These are phyloP conservation scores for Poecile atricapillus DNA, from an alignment of 2,113 vertebrate genomes.

Conservation along the genomic window DNA sequence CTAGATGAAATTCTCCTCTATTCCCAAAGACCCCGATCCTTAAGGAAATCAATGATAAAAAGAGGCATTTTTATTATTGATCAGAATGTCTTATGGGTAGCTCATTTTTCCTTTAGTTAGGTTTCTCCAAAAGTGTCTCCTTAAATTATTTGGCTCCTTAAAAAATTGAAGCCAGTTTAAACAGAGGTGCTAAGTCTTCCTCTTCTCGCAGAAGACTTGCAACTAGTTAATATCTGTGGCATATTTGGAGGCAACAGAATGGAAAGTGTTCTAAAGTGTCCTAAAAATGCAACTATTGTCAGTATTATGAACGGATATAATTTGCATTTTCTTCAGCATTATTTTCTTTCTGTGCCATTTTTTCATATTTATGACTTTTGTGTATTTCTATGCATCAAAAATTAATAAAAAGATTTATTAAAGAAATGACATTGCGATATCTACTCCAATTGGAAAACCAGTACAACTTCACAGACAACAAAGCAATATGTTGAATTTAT, in stretches of 20 bases:
- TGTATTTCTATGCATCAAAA: conserved; percentile 34
- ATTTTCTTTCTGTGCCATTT: not conserved
- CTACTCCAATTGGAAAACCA: not conserved
- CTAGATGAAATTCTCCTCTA: not conserved
- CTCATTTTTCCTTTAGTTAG: not conserved
- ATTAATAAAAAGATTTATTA: conserved; percentile 35
- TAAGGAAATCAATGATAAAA: not conserved
- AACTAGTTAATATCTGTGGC: not conserved
- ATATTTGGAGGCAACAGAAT: not conserved
- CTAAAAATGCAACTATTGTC: not conserved
- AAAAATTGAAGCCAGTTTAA: not conserved
- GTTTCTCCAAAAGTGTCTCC: not conserved
- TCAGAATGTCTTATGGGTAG: not conserved
- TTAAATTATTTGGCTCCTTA: not conserved
- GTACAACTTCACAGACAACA: not conserved
- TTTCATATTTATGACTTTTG: conserved; percentile 4
- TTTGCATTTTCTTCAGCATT: not conserved
- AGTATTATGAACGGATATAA: not conserved
- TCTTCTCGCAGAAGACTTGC: not conserved
- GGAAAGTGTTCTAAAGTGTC: not conserved
- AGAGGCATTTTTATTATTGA: not conserved
- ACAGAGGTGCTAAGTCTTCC: not conserved
- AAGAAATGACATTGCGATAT: not conserved
- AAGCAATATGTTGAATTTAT: conserved; percentile 15
- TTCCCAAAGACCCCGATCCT: not conserved